Conservation (phyloP, 2,113 vertebrate genomes). For the Sardina pilchardus region DNA sequence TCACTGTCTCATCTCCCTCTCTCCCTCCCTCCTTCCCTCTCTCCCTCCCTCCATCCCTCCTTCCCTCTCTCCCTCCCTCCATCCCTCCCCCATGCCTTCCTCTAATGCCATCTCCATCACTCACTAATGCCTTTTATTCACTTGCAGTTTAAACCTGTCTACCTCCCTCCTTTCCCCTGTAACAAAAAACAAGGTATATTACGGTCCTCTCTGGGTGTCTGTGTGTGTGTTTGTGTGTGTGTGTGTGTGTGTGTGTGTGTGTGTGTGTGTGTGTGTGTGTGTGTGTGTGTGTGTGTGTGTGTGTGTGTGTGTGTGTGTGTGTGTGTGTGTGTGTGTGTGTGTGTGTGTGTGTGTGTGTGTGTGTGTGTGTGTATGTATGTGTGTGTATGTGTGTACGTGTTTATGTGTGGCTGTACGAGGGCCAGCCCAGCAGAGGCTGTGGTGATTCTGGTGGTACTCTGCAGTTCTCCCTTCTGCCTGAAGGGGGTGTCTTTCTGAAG, state of each 20-base stretch:
- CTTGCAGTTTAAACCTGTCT: slow-evolving; percentile 67
- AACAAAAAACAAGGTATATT: slow-evolving; percentile 69
- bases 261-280: neutral
- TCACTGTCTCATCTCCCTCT: slow-evolving; percentile 11
- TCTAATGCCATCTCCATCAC: slow-evolving; percentile 28
- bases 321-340: neutral
- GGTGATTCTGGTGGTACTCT: slow-evolving; percentile 5
- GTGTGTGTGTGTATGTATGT: neutral
- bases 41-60: neutral
- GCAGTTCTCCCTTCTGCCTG: slow-evolving; percentile 9
- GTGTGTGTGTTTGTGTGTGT: slow-evolving; percentile 9
- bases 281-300: slow-evolving; percentile 22
- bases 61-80: slow-evolving; percentile 41
- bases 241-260: neutral
- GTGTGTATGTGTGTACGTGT: slow-evolving; percentile 31
- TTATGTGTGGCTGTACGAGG: slow-evolving; percentile 7
- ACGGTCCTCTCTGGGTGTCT: neutral
- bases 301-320: neutral
- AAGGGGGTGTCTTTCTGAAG: neutral
- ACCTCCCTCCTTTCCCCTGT: slow-evolving; percentile 65
- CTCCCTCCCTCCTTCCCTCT: slow-evolving; percentile 37
- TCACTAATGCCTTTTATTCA: slow-evolving; percentile 54
- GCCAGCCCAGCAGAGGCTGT: neutral
- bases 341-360: neutral
- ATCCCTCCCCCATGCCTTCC: slow-evolving; percentile 49